phyloP scores from a whole-genome alignment of 2,797 vertebrate species.

The Clarias platycephalus region DNA sequence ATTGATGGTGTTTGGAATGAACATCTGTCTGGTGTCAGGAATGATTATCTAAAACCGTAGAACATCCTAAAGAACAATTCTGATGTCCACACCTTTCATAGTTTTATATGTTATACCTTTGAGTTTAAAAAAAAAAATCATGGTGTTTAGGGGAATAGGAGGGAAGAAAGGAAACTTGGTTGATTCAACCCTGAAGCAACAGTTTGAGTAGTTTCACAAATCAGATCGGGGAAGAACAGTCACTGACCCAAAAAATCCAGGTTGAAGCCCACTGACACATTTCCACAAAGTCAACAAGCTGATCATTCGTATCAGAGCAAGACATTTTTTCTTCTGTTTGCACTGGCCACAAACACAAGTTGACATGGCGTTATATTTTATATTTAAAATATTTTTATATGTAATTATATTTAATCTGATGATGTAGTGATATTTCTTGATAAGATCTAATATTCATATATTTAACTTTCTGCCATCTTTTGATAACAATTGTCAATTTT shows the following conservation, averaged over 20 bases:
- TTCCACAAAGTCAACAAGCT: background rate
- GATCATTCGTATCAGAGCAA: background rate
- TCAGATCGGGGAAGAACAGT: conserved; percentile 26
- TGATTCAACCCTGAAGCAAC: background rate
- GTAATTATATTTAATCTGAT: background rate
- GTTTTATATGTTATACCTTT: background rate
- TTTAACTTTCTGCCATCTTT: background rate
- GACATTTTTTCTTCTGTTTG: background rate
- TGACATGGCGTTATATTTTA: background rate
- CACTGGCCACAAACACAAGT: background rate
- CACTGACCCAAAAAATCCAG: conserved; percentile 19
- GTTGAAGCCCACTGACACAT: conserved; percentile 1
- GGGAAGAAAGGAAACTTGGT: background rate
- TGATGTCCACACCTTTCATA: background rate
- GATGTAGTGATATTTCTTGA: background rate
- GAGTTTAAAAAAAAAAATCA: background rate
- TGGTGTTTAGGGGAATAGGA: background rate
- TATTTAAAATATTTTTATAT: no score
- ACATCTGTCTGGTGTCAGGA: background rate
- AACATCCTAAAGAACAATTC: no score
- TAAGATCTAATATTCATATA: background rate
- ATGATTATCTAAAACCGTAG: background rate
- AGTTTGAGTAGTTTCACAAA: conserved; percentile 12
- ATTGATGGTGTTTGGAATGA: background rate
- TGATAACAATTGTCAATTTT: background rate